A percentile compares a stretch with the other conserved stretches of the same genome.
These are phyloP conservation scores for Notothenia coriiceps DNA, from an alignment of 2,113 vertebrate genomes.

Conservation along the genomic window DNA sequence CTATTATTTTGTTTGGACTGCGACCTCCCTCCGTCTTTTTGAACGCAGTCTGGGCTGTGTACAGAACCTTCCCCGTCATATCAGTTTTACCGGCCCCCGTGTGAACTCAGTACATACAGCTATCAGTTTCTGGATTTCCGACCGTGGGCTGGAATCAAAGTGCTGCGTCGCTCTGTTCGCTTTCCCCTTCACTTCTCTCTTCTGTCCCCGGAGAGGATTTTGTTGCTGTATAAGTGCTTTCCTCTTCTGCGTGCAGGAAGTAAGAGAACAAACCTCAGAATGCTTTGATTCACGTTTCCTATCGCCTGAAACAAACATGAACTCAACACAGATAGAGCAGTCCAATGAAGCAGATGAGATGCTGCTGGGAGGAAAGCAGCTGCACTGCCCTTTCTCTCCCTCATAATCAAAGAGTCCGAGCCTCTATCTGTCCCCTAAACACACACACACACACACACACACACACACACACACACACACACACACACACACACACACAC, in stretches of 20 bases:
- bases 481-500: too few relatives aligned
- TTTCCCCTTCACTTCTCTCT: slow-evolving; percentile 43
- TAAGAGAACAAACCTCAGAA: slow-evolving; percentile 63
- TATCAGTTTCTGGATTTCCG: slow-evolving; percentile 61
- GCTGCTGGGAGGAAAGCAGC: slow-evolving; percentile 31
- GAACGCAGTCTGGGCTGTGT: slow-evolving; percentile 4
- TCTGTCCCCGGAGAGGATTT: slow-evolving; percentile 72
- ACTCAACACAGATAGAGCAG: slow-evolving; percentile 20
- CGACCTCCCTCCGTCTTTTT: not conserved
- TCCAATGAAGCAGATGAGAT: slow-evolving; percentile 54
- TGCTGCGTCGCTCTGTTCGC: slow-evolving; percentile 56
- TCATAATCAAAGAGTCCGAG: slow-evolving; percentile 45
- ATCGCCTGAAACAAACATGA: slow-evolving; percentile 59
- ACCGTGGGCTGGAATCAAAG: slow-evolving; percentile 60
- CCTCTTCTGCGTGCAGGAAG: slow-evolving; percentile 56
- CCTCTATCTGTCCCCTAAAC: slow-evolving; percentile 29
- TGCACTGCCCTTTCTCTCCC: slow-evolving; percentile 21
- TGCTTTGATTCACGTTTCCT: slow-evolving; percentile 65
- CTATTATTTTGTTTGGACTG: not conserved
- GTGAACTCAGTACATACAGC: slow-evolving; percentile 43
- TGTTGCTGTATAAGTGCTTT: slow-evolving; percentile 76
- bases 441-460: slow-evolving; percentile 1
- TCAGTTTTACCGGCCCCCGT: slow-evolving; percentile 35
- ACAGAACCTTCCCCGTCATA: slow-evolving; percentile 25
- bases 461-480: too few relatives aligned